Evolutionary conservation across 2,797 vertebrate genomes (phyloP), one percentile per base, ranked within the genome.

Genomic region (Anas flavirostris): DNA sequence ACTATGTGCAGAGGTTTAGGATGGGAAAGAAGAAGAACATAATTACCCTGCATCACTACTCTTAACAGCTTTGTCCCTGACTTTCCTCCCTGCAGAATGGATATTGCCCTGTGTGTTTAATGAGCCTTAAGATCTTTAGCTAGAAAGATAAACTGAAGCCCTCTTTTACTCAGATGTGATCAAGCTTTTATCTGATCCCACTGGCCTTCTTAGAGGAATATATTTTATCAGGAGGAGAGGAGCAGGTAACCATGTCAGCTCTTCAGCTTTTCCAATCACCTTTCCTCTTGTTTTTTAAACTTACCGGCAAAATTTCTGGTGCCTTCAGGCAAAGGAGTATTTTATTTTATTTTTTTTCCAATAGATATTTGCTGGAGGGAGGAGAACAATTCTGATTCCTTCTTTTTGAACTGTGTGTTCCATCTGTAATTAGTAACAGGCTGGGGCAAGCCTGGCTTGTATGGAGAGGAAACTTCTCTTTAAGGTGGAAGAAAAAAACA

Each of bases 371-470:
- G 82, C 82, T 84, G 80, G 77, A 86, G 86, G 95, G 93, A 94
- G 44, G 91, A 82, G 86, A 78, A 88, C 63, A 81, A 91, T 91
- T 85, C 91, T 93, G 90, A 94, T 93, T 91, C 81, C 86, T 96
- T 48, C 72, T 88, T 92, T 94, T 88, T 96, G 97, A 97, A 97
- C 96, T 95, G 8, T 28, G 74, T 96, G 97, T 98, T 98, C 97
- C 72, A 75, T 93, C 87, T 82, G 95, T 97, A 97, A 98, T 97
- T 97, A 96, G 96, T 66, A 94, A 93, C 98, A 98, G 94, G 97
- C 94, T 94, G 86, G 72, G 94, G 94, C 98, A 98, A 96, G 98
- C 91, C 97, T 88, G 78, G 29, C 72, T 96, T 91, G 69, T 67
- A 77, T 2, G 0, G 85, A 94, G 83, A 89, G 91, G 87, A 95